Conservation (phyloP, 2,113 vertebrate genomes). For the Pongo pygmaeus region DNA sequence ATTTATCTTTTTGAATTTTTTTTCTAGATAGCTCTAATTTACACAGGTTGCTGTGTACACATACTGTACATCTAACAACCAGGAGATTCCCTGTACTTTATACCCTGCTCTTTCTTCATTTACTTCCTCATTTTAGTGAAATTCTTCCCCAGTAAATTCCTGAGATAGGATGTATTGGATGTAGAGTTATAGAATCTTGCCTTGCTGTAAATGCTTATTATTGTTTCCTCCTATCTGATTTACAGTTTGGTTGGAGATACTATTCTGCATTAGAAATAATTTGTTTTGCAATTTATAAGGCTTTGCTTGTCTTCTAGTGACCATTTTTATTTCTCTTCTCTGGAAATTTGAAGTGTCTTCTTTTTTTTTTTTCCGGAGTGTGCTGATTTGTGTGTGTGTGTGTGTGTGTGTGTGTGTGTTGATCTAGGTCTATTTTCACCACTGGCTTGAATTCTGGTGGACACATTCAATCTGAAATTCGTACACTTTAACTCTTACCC, state of each 20-base stretch:
- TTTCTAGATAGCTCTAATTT: background rate
- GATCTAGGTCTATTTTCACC: background rate
- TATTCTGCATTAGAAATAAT: background rate
- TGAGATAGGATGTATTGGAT: background rate
- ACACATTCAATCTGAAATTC: background rate
- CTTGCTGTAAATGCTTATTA: background rate
- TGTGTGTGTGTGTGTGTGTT: rapidly evolving
- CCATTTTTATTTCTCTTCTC: background rate
- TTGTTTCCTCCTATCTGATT: background rate
- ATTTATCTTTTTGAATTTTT: background rate
- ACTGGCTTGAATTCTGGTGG: background rate
- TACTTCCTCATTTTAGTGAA: background rate
- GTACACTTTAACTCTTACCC: background rate
- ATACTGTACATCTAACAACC: background rate
- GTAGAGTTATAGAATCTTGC: background rate
- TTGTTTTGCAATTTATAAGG: background rate
- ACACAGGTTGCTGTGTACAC: background rate
- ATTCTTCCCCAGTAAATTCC: background rate
- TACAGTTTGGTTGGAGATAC: background rate
- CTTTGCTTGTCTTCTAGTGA: background rate
- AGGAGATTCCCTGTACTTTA: background rate
- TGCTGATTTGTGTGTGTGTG: background rate
- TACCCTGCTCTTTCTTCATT: background rate
- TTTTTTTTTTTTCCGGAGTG: background rate
- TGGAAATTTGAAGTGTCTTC: background rate